A percentile compares a stretch with the other conserved stretches of the same genome.
Conservation (phyloP, 2,113 vertebrate species). For the Mobula birostris region DNA sequence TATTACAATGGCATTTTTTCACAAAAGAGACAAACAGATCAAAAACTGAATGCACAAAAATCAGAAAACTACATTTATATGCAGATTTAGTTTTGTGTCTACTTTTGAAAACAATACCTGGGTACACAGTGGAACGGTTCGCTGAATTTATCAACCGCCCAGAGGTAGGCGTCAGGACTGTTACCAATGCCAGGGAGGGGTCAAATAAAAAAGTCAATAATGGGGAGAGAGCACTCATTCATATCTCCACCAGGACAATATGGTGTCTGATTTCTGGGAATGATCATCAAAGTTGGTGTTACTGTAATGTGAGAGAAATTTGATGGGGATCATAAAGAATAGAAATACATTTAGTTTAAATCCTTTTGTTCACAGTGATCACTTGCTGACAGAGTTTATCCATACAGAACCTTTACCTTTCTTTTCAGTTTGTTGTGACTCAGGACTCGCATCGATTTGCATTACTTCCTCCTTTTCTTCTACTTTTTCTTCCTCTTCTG, state of each 20-base stretch:
- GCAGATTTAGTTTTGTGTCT: neutral
- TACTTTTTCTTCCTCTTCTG: slow-evolving; percentile 47
- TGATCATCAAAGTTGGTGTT: neutral
- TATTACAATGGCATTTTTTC: neutral
- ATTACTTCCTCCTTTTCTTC: slow-evolving; percentile 44
- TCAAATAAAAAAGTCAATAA: neutral
- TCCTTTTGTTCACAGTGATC: neutral
- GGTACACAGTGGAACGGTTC: neutral
- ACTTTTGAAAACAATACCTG: neutral
- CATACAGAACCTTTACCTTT: slow-evolving; percentile 46
- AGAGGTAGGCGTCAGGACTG: neutral
- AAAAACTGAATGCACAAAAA: neutral
- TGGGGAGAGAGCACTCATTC: neutral
- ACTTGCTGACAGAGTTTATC: too few relatives aligned
- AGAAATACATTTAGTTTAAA: neutral
- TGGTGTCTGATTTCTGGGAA: neutral
- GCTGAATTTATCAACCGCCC: too few relatives aligned
- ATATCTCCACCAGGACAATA: neutral
- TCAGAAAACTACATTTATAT: neutral
- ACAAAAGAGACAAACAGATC: neutral
- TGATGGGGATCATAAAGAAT: neutral
- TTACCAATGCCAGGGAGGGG: neutral
- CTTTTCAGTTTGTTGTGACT: slow-evolving; percentile 42
- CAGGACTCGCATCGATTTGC: slow-evolving; percentile 43
- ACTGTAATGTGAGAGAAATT: too few relatives aligned